phyloP scores from a whole-genome alignment of 2,888 invertebrate genomes.

The Tetragonisca angustula region DNA sequence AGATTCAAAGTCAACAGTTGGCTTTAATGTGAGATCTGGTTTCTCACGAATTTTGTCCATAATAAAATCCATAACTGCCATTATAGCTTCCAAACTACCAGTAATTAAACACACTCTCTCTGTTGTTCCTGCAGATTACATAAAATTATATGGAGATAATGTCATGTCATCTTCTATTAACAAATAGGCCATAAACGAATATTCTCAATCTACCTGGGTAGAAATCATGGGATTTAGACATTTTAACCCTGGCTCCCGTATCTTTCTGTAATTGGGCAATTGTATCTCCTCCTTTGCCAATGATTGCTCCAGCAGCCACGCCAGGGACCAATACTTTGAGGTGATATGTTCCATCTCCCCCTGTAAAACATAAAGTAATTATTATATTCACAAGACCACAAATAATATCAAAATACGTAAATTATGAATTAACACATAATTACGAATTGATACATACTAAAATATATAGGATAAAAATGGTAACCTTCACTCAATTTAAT shows the following conservation, averaged over 20 bases:
- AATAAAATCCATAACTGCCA: constrained; percentile 96
- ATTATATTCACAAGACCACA: neutral
- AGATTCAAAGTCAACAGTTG: constrained; percentile 91
- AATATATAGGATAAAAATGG: neutral
- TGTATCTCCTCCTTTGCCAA: constrained; percentile 99
- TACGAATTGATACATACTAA: too few relatives aligned
- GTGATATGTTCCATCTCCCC: constrained; percentile 95
- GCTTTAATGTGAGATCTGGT: constrained; percentile 92
- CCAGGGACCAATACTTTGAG: constrained; percentile 98
- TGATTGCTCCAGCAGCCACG: constrained; percentile 99
- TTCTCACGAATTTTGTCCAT: constrained; percentile 98
- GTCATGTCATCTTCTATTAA: neutral
- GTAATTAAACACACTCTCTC: constrained; percentile 97
- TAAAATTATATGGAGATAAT: neutral
- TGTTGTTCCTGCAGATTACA: constrained; percentile 90
- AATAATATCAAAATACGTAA: neutral
- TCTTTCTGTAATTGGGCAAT: constrained; percentile 99
- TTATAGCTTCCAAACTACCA: constrained; percentile 95
- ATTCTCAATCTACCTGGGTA: constrained; percentile 92
- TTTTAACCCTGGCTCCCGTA: constrained; percentile 98
- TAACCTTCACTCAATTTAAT: neutral
- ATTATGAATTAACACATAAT: neutral
- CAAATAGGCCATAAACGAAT: neutral
- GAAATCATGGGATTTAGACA: constrained; percentile 99
- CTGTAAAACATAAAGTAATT: constrained; percentile 83